Percentiles rank a stretch among this genome's conserved stretches.
These are phyloP conservation scores for Chymomyza amoena DNA, from an alignment of 2,888 invertebrate genomes.

Conservation along the genomic window DNA sequence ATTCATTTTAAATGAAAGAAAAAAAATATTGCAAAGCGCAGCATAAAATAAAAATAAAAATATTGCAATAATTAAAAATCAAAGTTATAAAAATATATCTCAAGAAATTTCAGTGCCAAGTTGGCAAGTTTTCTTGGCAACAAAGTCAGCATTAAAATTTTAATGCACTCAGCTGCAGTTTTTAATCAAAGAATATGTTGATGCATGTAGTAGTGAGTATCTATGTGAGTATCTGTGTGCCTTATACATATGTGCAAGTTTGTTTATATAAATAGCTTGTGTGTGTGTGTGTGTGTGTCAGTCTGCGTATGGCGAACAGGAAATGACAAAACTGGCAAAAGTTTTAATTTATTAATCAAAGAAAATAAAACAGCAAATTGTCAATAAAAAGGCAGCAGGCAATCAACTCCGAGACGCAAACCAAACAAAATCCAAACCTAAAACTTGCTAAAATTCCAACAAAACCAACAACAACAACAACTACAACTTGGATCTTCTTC, in stretches of 20 bases:
- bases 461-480: not conserved
- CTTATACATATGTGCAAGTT: too few relatives aligned
- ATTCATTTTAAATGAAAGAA: not conserved
- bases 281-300: not conserved
- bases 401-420: conserved; percentile 64
- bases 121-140: not conserved
- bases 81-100: not conserved
- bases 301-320: not conserved
- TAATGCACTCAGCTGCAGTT: not conserved
- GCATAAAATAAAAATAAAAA: not conserved
- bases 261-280: too few relatives aligned
- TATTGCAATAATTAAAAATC: not conserved
- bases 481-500: not conserved
- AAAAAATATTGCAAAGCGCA: not conserved
- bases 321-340: conserved; percentile 22
- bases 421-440: conserved; percentile 61
- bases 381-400: conserved; percentile 36
- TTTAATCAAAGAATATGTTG: not conserved
- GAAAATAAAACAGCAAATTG: conserved; percentile 38
- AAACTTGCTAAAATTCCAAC: conserved; percentile 49
- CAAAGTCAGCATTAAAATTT: conserved; percentile 41
- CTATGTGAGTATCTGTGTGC: not conserved
- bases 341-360: conserved; percentile 55
- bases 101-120: not conserved
- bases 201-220: too few relatives aligned